Conservation (phyloP, 92 coral and sea anemone species). For the Porites lobata region DNA sequence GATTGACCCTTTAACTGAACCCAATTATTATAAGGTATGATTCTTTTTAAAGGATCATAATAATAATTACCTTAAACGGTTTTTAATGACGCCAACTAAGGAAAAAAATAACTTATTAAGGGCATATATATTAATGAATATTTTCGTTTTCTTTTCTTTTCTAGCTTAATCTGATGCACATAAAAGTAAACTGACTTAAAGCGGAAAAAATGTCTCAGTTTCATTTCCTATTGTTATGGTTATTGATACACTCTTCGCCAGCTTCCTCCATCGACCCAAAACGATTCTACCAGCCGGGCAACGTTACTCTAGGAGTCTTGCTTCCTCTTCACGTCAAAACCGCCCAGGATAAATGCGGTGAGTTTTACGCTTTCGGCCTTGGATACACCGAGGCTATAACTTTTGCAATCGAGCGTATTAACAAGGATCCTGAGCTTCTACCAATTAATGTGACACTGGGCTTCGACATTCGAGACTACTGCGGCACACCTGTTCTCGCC, state of each 20-base stretch:
- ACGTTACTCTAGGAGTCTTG: constrained; percentile 76
- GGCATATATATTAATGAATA: too few relatives aligned
- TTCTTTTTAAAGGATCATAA: too few relatives aligned
- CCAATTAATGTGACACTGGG: constrained; percentile 72
- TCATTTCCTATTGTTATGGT: constrained; percentile 4
- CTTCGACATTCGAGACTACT: constrained; percentile 80
- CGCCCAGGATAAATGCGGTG: constrained; percentile 64
- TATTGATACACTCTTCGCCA: background rate
- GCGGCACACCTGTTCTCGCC: constrained; percentile 80
- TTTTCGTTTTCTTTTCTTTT: background rate
- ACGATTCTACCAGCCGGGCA: constrained; percentile 68
- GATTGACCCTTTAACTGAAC: too few relatives aligned
- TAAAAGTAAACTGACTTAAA: background rate
- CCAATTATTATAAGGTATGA: too few relatives aligned
- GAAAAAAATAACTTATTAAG: background rate
- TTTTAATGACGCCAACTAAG: background rate
- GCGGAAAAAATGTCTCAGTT: background rate
- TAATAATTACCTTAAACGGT: too few relatives aligned
- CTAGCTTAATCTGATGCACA: background rate
- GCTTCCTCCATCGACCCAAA: constrained; percentile 18
- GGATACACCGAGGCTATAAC: constrained; percentile 82
- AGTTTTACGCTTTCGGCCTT: constrained; percentile 79
- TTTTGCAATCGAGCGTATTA: constrained; percentile 70
- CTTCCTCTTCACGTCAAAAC: constrained; percentile 75
- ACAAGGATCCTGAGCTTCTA: constrained; percentile 61